Base-by-base conservation (phyloP, 53 echinoderm and acorn worm species). In the Holothuria leucospilota region DNA sequence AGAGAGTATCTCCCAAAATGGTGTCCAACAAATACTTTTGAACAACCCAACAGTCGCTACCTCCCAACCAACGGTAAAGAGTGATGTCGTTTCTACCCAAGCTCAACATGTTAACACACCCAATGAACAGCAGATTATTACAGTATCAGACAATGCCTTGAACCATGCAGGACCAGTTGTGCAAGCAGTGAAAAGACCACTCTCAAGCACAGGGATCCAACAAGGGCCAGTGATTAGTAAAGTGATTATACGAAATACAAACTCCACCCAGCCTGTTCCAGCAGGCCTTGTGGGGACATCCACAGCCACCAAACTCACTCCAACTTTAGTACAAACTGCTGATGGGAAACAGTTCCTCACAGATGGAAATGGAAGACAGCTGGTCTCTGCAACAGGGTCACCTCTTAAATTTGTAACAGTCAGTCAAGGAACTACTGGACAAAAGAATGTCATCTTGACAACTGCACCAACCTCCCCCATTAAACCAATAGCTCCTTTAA, bases 351-450 rank as follows among this genome's bases (percentile, higher is more conserved):
- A 64, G n/a, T 20, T 83, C 41, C 51, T 83, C 12, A 80, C 87
- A 8, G 94, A 93, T 29, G 87, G 91, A 4, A 92, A 88, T 69
- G 85, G 85, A 16, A 90, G 86, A 82, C 80, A 80, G 18, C 39
- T 87, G 34, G 21, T 94, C n/a, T 46, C 90, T 12, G 65, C 89
- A 20, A 34, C 87, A 4, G 95, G 98, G 11, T 98, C 98, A 23
- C 98, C 98, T 0, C 89, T 98, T 69, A 98, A 98, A 77, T 79
- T 98, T 58, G 88, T 98, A 26, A 93, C 97, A 15, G 93, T 98
- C 62, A 81, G 92, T 41, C 94, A 94, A 68, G 94, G 92, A 56
- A 88, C 88, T 59, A 49, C 89, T 59, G 82, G 89, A 75, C 91
- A 87, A 40, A 95, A 95, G 71, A 29, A 27, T 27, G 88, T 88